A percentile compares a stretch with the other conserved stretches of the same genome.
Evolutionary conservation across 2,888 invertebrate genomes (phyloP).

Genomic region (Limenitis camilla): DNA sequence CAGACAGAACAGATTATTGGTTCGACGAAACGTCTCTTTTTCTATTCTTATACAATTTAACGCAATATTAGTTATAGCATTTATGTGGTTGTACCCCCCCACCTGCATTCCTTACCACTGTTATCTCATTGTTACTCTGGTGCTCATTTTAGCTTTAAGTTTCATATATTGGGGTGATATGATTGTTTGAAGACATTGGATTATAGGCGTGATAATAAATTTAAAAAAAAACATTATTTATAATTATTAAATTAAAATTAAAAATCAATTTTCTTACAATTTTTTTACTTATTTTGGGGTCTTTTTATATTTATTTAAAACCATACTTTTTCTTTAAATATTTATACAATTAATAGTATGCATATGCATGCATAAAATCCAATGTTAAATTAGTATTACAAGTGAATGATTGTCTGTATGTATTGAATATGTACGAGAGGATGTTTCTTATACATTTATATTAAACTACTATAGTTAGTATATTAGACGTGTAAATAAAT

Average conservation of each 20-base stretch:
- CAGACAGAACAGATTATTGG: too few relatives aligned
- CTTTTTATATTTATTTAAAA: too few relatives aligned
- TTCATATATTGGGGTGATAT: slow-evolving; percentile 23
- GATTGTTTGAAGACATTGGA: slow-evolving; percentile 3
- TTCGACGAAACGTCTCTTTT: slow-evolving; percentile 14
- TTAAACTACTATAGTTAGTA: slow-evolving; percentile 49
- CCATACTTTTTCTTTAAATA: too few relatives aligned
- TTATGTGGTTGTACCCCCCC: slow-evolving; percentile 22
- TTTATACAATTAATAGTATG: too few relatives aligned
- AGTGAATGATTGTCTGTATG: slow-evolving; percentile 20
- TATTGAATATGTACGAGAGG: slow-evolving; percentile 26
- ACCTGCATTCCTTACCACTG: slow-evolving; percentile 22
- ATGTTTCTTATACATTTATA: slow-evolving; percentile 45
- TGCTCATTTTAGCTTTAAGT: slow-evolving; percentile 46
- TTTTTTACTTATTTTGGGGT: too few relatives aligned
- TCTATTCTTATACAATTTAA: slow-evolving; percentile 22
- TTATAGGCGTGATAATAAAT: slow-evolving; percentile 2
- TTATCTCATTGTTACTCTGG: slow-evolving; percentile 27
- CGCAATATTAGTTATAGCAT: slow-evolving; percentile 21
- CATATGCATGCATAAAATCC: slow-evolving; percentile 2
- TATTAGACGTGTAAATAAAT: slow-evolving; percentile 65
- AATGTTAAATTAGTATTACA: slow-evolving; percentile 11
- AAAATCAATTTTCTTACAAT: too few relatives aligned
- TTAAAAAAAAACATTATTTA: background rate
- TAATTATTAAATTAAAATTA: background rate